Percentiles rank a stretch among this genome's conserved stretches.
phyloP scores from a whole-genome alignment of 1,140 invertebrate species.

The Zaprionus camerounensis region DNA sequence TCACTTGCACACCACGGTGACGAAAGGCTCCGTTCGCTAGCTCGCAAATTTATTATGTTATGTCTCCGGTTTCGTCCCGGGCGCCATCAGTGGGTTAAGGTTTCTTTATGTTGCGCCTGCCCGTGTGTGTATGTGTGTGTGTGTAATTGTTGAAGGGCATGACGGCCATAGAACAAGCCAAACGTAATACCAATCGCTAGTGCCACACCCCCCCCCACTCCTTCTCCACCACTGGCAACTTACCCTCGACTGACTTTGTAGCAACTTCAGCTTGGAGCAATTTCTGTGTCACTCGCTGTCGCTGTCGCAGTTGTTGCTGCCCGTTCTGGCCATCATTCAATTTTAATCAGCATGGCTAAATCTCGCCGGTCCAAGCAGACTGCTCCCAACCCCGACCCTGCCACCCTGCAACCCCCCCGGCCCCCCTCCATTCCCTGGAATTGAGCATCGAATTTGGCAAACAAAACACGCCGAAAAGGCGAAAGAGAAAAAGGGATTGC shows the following conservation, averaged over 20 bases:
- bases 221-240: background rate
- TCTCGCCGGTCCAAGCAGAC: conserved; percentile 39
- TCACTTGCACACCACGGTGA: conserved; percentile 16
- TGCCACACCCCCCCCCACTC: background rate
- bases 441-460: conserved; percentile 46
- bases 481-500: conserved; percentile 21
- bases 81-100: conserved; percentile 72
- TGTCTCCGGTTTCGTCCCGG: conserved; percentile 70
- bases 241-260: conserved; percentile 16
- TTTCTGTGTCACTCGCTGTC: conserved; percentile 47
- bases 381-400: background rate
- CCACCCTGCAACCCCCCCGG: too few species aligned
- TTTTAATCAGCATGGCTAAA: conserved; percentile 74
- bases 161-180: conserved; percentile 37
- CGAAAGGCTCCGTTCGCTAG: conserved; percentile 32
- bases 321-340: conserved; percentile 68
- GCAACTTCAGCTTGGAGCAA: conserved; percentile 24
- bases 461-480: conserved; percentile 24
- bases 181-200: conserved; percentile 39
- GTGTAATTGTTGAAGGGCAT: conserved; percentile 50
- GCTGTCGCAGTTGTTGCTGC: conserved; percentile 17
- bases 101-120: conserved; percentile 40
- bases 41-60: conserved; percentile 78
- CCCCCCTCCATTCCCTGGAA: background rate
- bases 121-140: conserved; percentile 6